Evolutionary conservation across 2,888 invertebrate species (phyloP), one percentile per base, ranked within the genome.

Genomic region (Ophion obscuratus): DNA sequence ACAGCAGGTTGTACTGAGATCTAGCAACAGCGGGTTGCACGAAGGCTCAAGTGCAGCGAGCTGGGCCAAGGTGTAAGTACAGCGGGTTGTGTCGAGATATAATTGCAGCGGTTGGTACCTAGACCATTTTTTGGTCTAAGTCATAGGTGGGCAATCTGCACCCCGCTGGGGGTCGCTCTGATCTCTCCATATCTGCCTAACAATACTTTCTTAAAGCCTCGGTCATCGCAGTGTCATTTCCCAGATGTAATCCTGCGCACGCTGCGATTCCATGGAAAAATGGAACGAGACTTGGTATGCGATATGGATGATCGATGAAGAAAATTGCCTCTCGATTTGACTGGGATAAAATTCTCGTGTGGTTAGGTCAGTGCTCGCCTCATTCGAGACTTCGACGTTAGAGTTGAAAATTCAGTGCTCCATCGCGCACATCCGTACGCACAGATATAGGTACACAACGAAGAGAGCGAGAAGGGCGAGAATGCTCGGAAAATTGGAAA

Each of bases 261-360:
- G 24, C 24, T 24, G 24, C 87, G 81, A 89, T 86, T 89, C 85
- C 73, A 89, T 90, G 88, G 87, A 83, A 87, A 73, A 61, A 77
- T 44, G 1, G 71, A 53, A 40, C 57, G 59, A 62, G 14, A 73
- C 57, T 36, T 62, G 77, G 62, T 80, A 81, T 36, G 73, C 74
- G 57, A 74, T 75, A 40, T 57, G 64, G 81, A 76, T 79, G 40
- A 76, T 62, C 83, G 80, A 83, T 73, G 76, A 68, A 68, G 62
- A 80, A 83, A 76, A 86, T 83, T 86, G 80, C 64, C 59, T 83
- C 80, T 64, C 47, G 75, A 44, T 80, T 62, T 27, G 57, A 53
- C 53, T 80, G 44, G 66, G 59, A 47, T 66, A 64, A 64, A 57
- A 27, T 44, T 70, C 80, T 76, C 14, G 44, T 75, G 44, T 20